phyloP scores from a whole-genome alignment of 2,797 vertebrate genomes.

The Echeneis naucrates region DNA sequence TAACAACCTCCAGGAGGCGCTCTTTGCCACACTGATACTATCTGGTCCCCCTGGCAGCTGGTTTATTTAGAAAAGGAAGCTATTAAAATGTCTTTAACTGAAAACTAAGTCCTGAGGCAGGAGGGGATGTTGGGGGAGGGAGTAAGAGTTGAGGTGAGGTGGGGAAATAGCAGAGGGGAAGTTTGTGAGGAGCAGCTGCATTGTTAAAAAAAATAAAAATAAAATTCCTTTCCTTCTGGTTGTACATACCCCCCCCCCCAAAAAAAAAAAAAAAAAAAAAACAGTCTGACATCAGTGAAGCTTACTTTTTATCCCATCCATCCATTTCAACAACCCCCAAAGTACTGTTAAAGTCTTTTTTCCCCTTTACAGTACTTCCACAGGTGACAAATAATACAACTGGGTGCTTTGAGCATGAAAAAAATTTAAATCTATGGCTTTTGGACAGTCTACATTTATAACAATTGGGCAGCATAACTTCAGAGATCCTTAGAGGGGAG shows the following conservation, averaged over 20 bases:
- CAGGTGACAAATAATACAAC: not conserved
- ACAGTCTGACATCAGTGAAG: not conserved
- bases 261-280: conserved; percentile 21
- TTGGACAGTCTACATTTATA: conserved; percentile 5
- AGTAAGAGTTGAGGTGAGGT: conserved; percentile 37
- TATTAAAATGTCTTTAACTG: conserved; percentile 83
- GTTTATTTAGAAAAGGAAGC: conserved; percentile 85
- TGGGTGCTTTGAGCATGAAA: not conserved
- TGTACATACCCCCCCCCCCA: conserved; percentile 8
- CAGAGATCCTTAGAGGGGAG: not conserved
- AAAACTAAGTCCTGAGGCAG: conserved; percentile 71
- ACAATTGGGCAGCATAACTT: not conserved
- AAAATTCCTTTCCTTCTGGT: conserved; percentile 49
- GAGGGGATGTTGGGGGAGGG: conserved; percentile 62
- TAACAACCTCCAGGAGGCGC: conserved; percentile 75
- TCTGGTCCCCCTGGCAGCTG: conserved; percentile 62
- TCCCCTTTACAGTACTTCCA: not conserved
- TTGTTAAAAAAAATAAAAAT: conserved; percentile 63
- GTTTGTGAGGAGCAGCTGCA: conserved; percentile 51
- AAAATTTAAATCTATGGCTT: not conserved
- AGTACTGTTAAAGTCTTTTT: not conserved
- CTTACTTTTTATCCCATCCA: conserved; percentile 6
- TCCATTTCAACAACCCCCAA: not conserved
- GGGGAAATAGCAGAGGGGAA: conserved; percentile 49
- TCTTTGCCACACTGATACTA: conserved; percentile 58